Percentiles rank a stretch among this genome's conserved stretches.
These are phyloP conservation scores for Oscheius myriophilus DNA, from an alignment of 2,888 invertebrate genomes.

Conservation along the genomic window DNA sequence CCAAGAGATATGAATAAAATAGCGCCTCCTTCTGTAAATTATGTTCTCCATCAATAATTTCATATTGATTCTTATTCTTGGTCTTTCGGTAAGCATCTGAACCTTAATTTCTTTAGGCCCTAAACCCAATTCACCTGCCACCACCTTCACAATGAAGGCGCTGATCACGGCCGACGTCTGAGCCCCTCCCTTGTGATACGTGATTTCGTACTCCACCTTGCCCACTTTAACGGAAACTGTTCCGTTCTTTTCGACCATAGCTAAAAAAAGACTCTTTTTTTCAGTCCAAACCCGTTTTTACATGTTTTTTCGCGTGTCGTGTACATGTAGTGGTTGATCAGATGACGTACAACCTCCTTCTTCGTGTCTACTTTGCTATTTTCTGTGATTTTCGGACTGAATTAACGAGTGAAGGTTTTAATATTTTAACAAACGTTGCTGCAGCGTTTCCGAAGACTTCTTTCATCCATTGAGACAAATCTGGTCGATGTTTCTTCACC, in stretches of 20 bases:
- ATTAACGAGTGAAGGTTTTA: too few species aligned
- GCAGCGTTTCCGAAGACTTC: neutral
- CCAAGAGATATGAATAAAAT: neutral
- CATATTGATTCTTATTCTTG: neutral
- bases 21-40: neutral
- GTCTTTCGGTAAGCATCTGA: neutral
- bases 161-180: slow-evolving; percentile 1
- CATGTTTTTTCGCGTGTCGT: neutral
- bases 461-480: neutral
- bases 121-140: neutral
- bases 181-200: neutral
- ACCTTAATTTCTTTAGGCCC: too few species aligned
- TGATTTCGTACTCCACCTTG: neutral
- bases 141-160: slow-evolving; percentile 3
- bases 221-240: neutral
- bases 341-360: neutral
- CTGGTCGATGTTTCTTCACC: neutral
- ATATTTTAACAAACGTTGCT: too few species aligned
- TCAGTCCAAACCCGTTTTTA: neutral
- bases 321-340: slow-evolving; percentile 2
- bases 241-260: neutral
- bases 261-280: too few species aligned
- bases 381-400: neutral
- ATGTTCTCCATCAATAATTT: neutral
- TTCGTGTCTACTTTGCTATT: neutral